Evolutionary conservation across 1,140 invertebrate species (phyloP), one percentile per base, ranked within the genome.

Genomic region (Drosophila sp.): DNA sequence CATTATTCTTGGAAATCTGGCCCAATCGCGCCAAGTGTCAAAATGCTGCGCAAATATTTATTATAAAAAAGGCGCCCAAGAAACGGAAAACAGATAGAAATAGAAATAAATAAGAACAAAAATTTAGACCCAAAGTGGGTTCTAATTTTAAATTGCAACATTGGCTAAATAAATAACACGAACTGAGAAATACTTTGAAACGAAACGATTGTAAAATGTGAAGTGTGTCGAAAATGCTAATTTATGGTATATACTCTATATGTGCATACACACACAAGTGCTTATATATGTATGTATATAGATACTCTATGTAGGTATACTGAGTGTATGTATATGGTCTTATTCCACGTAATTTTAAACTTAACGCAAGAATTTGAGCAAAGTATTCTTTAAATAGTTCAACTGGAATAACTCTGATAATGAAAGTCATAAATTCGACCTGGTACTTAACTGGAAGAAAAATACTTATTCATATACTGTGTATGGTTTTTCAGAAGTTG

Each of bases 131-230:
- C 56, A 33, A 38, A 58, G 32, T 58, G 56, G 56, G 47, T 71
- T 75, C 69, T 75, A 75, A 75, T 75, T 75, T 66, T 61, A 75
- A 71, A 71, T 66, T 75, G 72, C 72, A 75, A 75, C 72, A 71
- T 75, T 70, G 62, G 7, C 63, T 66, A 62, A 75, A 63, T 63
- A 71, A 75, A 75, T 75, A 71, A 41, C 23, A 50, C 44, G 44
- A 50, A 50, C 60, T 33, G 61, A 66, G 54, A 66, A 75, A 71
- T 60, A 47, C 44, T 33, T n/a, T 23, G 32, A 35, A 58, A 35
- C 56, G 32, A 71, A 67, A 58, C 57, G 63, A 66, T 71, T 71
- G 68, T 64, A 58, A 66, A 75, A 75, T 50, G 63, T 66, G 68
- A 75, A 71, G 72, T 71, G 72, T 72, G 60, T 72, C 72, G 54